Conservation (phyloP, 1,140 invertebrate species). For the Leptopilina clavipes region DNA sequence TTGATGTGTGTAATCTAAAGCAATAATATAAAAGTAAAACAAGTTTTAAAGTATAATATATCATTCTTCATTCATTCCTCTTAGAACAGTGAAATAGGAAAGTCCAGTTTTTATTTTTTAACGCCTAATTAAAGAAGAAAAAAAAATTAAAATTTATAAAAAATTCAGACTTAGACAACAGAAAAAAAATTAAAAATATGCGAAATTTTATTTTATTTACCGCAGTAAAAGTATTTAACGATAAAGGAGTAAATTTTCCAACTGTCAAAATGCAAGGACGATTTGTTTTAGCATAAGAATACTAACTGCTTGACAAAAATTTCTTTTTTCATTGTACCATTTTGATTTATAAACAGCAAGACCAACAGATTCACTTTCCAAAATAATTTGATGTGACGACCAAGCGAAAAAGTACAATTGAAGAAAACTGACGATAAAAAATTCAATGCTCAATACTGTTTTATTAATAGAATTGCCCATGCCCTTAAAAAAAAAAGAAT, state of each 20-base stretch:
- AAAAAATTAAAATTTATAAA: constrained; percentile 14
- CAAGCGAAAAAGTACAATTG: constrained; percentile 54
- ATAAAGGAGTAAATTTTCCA: constrained; percentile 57
- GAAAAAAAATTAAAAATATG: background rate
- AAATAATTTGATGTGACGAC: constrained; percentile 55
- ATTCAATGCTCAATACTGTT: constrained; percentile 44
- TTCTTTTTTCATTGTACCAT: constrained; percentile 53
- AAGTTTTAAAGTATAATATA: too few species aligned
- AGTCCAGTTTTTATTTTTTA: constrained; percentile 51
- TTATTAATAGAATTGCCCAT: constrained; percentile 39
- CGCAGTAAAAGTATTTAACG: constrained; percentile 49
- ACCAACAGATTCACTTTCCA: constrained; percentile 50
- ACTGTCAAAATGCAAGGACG: constrained; percentile 51
- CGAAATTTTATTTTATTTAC: constrained; percentile 52
- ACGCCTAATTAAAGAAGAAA: constrained; percentile 47
- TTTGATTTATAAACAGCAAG: constrained; percentile 49
- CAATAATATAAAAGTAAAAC: too few species aligned
- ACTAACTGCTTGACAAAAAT: constrained; percentile 42
- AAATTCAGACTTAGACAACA: too few species aligned
- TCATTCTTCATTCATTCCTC: constrained; percentile 43
- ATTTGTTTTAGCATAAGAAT: constrained; percentile 49
- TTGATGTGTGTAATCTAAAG: too few species aligned
- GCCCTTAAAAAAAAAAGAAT: too few species aligned
- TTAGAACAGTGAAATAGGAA: constrained; percentile 57
- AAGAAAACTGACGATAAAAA: constrained; percentile 41